Evolutionary conservation across 2,888 invertebrate genomes (phyloP), one percentile per base, ranked within the genome.

Genomic region (Melanotus villosus): DNA sequence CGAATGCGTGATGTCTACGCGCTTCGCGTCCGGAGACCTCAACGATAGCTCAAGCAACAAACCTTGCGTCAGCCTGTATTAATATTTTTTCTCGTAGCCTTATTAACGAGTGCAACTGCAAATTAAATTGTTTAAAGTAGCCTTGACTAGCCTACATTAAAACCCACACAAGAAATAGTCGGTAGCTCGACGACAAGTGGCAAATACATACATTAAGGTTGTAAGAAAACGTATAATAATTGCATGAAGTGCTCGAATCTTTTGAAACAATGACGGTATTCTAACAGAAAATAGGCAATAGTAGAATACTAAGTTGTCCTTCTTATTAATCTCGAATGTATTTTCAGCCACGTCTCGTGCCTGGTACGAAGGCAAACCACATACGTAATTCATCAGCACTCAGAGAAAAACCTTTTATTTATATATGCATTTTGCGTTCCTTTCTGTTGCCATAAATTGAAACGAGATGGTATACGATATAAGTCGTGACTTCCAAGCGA

Each of bases 331-430:
- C 7, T 30, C 26, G 14, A 52, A 45, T 41, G 23, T 47, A 47
- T 45, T 47, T 57, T 65, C 36, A 56, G 45, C 26, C 56, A 57
- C 36, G 65, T 58, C 34, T 65, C 47, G 70, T 70, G 50, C 65
- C 70, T 62, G 70, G 66, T 21, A 66, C 70, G 65, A 70, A 70
- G 70, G 70, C 16, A 56, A 70, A 69, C 64, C 36, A 32, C 65
- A 70, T 50, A 70, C 65, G 69, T 70, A 65, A 64, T 65, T 66
- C 50, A 21, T 52, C 59, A 66, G 30, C 14, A 26, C 45, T 16
- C 23, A 47, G 30, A 54, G 34, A 58, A 58, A 65, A 58, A 65
- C 23, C 56, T 52, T 57, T 38, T 57, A 45, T 58, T 41, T 43
- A 52, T 52, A 26, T 50, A 45, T 59, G 30, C 64, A 41, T 65